phyloP scores from a whole-genome alignment of 2,113 vertebrate species.

The Amphilophus citrinellus region DNA sequence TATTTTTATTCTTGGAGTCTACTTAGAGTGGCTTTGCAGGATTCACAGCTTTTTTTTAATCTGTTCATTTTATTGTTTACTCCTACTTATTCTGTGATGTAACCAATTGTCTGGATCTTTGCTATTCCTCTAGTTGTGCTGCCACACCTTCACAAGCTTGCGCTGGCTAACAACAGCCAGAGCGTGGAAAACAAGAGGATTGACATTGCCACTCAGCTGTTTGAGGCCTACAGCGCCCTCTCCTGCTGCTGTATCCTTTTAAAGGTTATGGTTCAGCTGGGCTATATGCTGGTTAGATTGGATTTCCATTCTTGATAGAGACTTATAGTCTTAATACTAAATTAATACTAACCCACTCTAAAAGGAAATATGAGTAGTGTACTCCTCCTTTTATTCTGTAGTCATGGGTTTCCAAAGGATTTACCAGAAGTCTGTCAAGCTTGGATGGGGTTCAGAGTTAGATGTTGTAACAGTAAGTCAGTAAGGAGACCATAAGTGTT shows the following conservation, averaged over 20 bases:
- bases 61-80: not conserved
- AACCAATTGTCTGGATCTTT: not conserved
- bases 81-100: not conserved
- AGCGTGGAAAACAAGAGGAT: slow-evolving; percentile 91
- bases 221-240: slow-evolving; percentile 98
- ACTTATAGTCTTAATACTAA: not conserved
- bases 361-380: not conserved
- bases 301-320: not conserved
- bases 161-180: slow-evolving; percentile 95
- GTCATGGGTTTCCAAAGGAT: slow-evolving; percentile 43
- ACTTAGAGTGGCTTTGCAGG: not conserved
- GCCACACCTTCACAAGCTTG: slow-evolving; percentile 96
- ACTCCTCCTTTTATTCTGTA: not conserved
- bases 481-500: slow-evolving; percentile 2
- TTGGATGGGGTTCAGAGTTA: slow-evolving; percentile 25
- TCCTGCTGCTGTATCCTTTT: slow-evolving; percentile 99
- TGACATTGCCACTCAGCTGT: slow-evolving; percentile 95
- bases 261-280: not conserved
- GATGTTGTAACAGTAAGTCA: slow-evolving; percentile 52
- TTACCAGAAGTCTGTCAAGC: slow-evolving; percentile 49
- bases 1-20: not conserved
- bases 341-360: not conserved
- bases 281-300: not conserved
- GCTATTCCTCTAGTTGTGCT: slow-evolving; percentile 88
- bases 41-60: too few species aligned